Evolutionary conservation across 1,140 invertebrate genomes (phyloP).

Genomic region (Conus ventricosus): DNA sequence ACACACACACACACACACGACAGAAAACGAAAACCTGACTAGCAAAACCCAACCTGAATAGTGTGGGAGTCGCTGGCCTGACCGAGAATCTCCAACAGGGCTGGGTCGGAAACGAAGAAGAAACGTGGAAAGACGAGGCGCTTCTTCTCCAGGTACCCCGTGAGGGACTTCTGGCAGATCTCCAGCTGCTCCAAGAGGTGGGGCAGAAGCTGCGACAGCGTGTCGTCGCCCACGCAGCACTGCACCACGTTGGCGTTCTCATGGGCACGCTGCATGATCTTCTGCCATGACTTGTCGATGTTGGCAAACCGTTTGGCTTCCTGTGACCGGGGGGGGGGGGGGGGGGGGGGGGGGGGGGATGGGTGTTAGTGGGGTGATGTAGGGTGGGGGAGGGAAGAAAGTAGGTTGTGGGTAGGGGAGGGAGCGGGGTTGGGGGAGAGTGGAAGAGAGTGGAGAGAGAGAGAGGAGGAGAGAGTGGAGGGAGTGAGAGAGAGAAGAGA

Average conservation of each 20-base stretch:
- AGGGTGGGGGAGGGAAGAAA: too few species aligned
- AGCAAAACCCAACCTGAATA: conserved; percentile 80
- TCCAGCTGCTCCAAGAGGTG: conserved; percentile 97
- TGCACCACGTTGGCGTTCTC: conserved; percentile 95
- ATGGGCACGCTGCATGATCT: conserved; percentile 96
- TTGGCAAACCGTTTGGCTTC: conserved; percentile 86
- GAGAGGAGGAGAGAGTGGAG: too few species aligned
- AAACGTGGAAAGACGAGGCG: conserved; percentile 97
- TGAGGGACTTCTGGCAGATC: conserved; percentile 96
- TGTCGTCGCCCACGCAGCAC: conserved; percentile 96
- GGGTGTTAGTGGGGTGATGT: too few species aligned
- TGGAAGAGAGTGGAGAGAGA: too few species aligned
- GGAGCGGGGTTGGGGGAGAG: too few species aligned
- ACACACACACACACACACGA: background rate
- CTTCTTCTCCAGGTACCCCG: conserved; percentile 97
- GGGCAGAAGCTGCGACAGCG: conserved; percentile 91
- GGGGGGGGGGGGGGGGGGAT: too few species aligned
- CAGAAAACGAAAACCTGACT: too few species aligned
- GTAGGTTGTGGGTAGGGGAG: too few species aligned
- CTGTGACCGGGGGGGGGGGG: conserved; percentile 39
- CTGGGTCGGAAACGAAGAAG: conserved; percentile 98
- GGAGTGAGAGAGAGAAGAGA: too few species aligned
- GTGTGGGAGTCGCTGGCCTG: conserved; percentile 98
- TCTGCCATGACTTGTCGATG: conserved; percentile 99
- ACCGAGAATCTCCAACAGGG: conserved; percentile 95